A percentile compares a stretch with the other conserved stretches of the same genome.
Conservation (phyloP, 2,888 invertebrate species). For the Chesias legatella region DNA sequence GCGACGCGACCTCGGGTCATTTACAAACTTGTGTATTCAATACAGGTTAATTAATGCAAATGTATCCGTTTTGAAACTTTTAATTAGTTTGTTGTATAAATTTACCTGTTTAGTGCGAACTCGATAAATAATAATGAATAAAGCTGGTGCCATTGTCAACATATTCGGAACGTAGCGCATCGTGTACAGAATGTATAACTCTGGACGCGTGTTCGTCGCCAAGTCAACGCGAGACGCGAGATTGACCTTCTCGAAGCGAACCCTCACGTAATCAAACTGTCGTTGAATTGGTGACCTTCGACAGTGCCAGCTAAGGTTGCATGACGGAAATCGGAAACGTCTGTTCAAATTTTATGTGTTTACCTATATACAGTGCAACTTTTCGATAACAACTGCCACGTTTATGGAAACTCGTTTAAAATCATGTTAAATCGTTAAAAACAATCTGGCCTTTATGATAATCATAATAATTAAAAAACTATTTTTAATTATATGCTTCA, state of each 20-base stretch:
- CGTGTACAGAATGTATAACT: not conserved
- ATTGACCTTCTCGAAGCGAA: constrained; percentile 15
- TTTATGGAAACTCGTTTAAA: too few species aligned
- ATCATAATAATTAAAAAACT: too few species aligned
- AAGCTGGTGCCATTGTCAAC: too few species aligned
- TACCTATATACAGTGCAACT: not conserved
- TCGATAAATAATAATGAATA: too few species aligned
- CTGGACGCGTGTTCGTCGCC: constrained; percentile 10
- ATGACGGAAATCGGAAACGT: constrained; percentile 18
- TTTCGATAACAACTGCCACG: not conserved
- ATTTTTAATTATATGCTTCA: too few species aligned
- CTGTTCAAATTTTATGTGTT: not conserved
- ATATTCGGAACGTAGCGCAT: not conserved
- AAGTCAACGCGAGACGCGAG: constrained; percentile 7
- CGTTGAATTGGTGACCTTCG: constrained; percentile 17
- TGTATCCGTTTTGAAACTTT: not conserved
- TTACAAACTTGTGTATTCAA: constrained; percentile 22
- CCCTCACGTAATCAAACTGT: constrained; percentile 11
- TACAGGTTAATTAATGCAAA: not conserved
- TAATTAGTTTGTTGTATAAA: not conserved
- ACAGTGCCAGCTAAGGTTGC: constrained; percentile 9
- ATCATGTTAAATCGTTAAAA: too few species aligned
- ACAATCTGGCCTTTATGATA: too few species aligned
- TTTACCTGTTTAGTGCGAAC: not conserved
- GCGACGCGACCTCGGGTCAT: constrained; percentile 30